Evolutionary conservation across 2,113 vertebrate genomes (phyloP), one percentile per base, ranked within the genome.

Genomic region (Mustela nigripes): DNA sequence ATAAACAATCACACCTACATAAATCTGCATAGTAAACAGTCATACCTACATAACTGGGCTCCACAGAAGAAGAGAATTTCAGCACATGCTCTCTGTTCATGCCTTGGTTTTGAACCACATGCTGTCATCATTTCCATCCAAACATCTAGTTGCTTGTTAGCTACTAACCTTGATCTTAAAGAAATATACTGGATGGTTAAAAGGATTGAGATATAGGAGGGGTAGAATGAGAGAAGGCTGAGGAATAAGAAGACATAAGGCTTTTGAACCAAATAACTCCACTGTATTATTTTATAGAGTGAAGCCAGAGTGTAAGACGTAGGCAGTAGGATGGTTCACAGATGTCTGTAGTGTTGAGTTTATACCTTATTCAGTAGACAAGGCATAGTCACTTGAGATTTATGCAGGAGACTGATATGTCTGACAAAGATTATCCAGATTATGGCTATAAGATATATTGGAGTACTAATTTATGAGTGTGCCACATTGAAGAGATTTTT

Each of bases 171-270:
- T 60, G 18, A 58, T 89, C 56, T 83, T 89, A 88, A 45, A 45
- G 48, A 31, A 76, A 67, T 89, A 89, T 45, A 36, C 24, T 33
- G 22, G 53, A 39, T 81, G 63, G 56, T 73, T 48, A 81, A 96
- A 94, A 94, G 56, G 22, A 85, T 39, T 84, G 62, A 96, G 50
- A 79, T 94, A 18, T 3, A 89, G 60, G 62, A 86, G 65, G 67
- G 60, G 67, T 58, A 82, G 26, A 91, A 39, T 87, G 76, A 94
- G 45, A 80, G 14, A 82, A 84, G 67, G 24, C 74, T 76, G 42
- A 82, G 14, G 12, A 92, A 39, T 82, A 87, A 76, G 42, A 84
- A 91, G 24, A 7, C 45, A 11, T 33, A 63, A 56, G 39, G 60
- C 82, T 58, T 91, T 65, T 87, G 56, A 96, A 48, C 45, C 81